These are phyloP conservation scores for Meloidogyne hapla DNA, from an alignment of 1,140 invertebrate genomes.

Conservation along the genomic window DNA sequence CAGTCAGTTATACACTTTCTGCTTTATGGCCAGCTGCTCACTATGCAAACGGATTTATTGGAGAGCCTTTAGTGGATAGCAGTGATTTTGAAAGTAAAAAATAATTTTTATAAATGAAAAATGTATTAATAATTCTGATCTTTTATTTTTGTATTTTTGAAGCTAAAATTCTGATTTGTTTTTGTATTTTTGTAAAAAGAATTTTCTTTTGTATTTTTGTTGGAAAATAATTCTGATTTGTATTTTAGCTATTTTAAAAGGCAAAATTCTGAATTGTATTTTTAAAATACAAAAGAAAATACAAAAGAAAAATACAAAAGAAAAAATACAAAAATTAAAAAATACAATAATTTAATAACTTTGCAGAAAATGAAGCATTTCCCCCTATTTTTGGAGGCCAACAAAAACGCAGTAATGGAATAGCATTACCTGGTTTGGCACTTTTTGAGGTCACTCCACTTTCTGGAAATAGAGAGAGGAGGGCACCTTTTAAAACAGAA, in stretches of 20 bases:
- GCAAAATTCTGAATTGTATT: too few relatives aligned
- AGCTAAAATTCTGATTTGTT: too few relatives aligned
- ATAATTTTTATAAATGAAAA: neutral
- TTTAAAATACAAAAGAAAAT: too few relatives aligned
- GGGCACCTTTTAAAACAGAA: conserved; percentile 18
- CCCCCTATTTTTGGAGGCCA: neutral
- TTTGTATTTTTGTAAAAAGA: too few relatives aligned
- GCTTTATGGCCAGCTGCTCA: conserved; percentile 4
- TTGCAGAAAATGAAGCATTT: neutral
- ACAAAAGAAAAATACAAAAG: too few relatives aligned
- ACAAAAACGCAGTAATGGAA: neutral
- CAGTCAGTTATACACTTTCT: neutral
- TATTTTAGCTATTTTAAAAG: too few relatives aligned
- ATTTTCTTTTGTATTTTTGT: too few relatives aligned
- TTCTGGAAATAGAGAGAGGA: neutral
- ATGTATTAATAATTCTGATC: too few relatives aligned
- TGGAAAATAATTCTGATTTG: too few relatives aligned
- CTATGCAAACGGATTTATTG: neutral
- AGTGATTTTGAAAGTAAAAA: conserved; percentile 6
- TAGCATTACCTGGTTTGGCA: neutral
- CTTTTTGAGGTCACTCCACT: neutral
- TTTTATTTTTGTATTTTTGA: too few relatives aligned
- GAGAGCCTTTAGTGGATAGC: neutral
- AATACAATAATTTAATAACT: too few relatives aligned
- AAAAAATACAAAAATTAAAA: too few relatives aligned